Evolutionary conservation across 30 jellyfish, hydroid and myxozoan genomes (phyloP).

Genomic region (Chironex yamaguchii): DNA sequence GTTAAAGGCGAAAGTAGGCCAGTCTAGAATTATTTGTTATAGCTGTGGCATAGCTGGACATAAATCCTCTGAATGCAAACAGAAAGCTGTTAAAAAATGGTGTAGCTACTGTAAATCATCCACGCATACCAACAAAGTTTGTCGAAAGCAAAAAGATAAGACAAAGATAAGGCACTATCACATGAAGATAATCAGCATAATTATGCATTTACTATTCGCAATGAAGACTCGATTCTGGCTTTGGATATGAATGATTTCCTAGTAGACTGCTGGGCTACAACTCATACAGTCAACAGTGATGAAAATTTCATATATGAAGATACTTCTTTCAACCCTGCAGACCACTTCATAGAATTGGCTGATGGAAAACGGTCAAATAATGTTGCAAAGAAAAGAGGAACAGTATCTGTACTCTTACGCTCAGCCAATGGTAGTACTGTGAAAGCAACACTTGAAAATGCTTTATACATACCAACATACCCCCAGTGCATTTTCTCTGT

Average conservation of each 20-base stretch:
- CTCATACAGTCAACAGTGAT: not conserved
- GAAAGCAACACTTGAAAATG: not conserved
- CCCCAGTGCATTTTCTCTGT: constrained; percentile 14
- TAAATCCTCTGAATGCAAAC: not conserved
- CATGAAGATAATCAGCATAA: no score
- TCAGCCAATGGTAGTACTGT: not conserved
- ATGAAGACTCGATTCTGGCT: no score
- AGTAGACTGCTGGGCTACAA: not conserved
- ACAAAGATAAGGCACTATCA: no score
- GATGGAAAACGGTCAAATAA: not conserved
- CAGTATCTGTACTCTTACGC: not conserved
- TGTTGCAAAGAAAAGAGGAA: not conserved
- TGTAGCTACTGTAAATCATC: constrained; percentile 15
- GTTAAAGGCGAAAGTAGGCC: constrained; percentile 23
- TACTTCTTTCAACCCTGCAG: not conserved
- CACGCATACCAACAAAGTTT: not conserved
- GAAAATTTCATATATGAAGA: not conserved
- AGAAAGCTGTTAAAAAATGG: not conserved
- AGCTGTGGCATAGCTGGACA: not conserved
- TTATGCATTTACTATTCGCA: no score
- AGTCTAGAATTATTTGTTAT: constrained; percentile 7
- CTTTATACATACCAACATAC: not conserved
- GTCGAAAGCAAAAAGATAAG: not conserved
- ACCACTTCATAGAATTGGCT: not conserved
- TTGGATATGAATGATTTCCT: not conserved